These are phyloP conservation scores for Sebastes kiyomatsui DNA, from an alignment of 2,797 vertebrate species.

Conservation along the genomic window DNA sequence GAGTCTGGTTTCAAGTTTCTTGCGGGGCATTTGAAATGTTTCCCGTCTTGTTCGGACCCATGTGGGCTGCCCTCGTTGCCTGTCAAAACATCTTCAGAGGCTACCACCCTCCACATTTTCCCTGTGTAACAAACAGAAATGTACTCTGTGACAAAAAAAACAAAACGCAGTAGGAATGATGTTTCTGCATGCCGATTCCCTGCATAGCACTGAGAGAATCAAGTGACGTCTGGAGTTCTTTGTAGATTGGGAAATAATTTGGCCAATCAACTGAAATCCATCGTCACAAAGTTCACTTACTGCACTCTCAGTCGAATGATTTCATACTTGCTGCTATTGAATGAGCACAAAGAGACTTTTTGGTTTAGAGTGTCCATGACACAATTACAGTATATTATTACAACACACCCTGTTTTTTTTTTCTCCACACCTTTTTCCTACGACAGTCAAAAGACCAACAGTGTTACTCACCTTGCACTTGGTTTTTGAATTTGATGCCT, in stretches of 20 bases:
- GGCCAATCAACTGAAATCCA: slow-evolving; percentile 23
- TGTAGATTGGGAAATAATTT: slow-evolving; percentile 37
- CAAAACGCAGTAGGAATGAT: slow-evolving; percentile 45
- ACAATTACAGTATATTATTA: slow-evolving; percentile 41
- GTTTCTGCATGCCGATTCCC: slow-evolving; percentile 65
- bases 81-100: slow-evolving; percentile 40
- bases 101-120: slow-evolving; percentile 7
- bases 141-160: slow-evolving; percentile 29
- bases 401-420: slow-evolving; percentile 10
- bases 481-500: slow-evolving; percentile 85
- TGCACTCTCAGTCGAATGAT: slow-evolving; percentile 63
- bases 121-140: slow-evolving; percentile 42
- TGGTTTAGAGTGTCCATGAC: slow-evolving; percentile 52
- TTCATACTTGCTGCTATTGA: slow-evolving; percentile 73
- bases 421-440: slow-evolving; percentile 20
- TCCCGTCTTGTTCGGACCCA: slow-evolving; percentile 57
- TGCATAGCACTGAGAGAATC: slow-evolving; percentile 52
- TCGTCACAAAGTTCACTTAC: slow-evolving; percentile 49
- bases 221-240: slow-evolving; percentile 33
- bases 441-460: slow-evolving; percentile 61
- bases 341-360: slow-evolving; percentile 80
- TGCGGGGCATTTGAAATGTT: slow-evolving; percentile 56
- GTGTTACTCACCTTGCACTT: slow-evolving; percentile 76
- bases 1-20: slow-evolving; percentile 59
- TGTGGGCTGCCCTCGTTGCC: slow-evolving; percentile 39